phyloP scores from a whole-genome alignment of 2,113 vertebrate species.

The Gymnocephalus cernua region DNA sequence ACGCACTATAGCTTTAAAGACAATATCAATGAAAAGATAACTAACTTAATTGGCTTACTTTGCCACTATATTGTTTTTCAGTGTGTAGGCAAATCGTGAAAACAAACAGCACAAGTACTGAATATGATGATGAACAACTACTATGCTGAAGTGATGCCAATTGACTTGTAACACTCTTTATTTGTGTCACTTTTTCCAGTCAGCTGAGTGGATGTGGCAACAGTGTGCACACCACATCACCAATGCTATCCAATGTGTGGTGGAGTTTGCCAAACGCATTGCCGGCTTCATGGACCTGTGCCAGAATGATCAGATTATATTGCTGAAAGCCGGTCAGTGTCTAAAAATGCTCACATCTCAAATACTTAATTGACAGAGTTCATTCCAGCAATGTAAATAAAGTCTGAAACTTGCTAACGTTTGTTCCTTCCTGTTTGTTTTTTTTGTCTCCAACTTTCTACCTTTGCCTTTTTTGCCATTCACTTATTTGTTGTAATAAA shows the following conservation, averaged over 20 bases:
- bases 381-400: constrained; percentile 6
- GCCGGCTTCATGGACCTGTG: constrained; percentile 93
- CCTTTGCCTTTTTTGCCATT: constrained; percentile 55
- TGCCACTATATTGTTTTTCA: not conserved
- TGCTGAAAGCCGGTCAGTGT: constrained; percentile 91
- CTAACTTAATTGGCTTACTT: not conserved
- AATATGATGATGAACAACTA: not conserved
- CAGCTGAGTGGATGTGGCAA: constrained; percentile 91
- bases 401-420: constrained; percentile 69
- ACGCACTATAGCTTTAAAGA: too few relatives aligned
- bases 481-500: constrained; percentile 37
- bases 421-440: constrained; percentile 67
- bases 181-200: constrained; percentile 71
- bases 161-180: not conserved
- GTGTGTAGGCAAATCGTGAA: not conserved
- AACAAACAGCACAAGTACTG: not conserved
- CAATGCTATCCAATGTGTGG: constrained; percentile 91
- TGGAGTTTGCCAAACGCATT: constrained; percentile 92
- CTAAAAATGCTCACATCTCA: constrained; percentile 9
- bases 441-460: constrained; percentile 77
- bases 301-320: constrained; percentile 92
- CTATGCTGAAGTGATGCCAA: not conserved
- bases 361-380: not conserved
- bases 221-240: constrained; percentile 90
- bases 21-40: too few relatives aligned